Percentiles rank a stretch among this genome's conserved stretches.
Conservation (phyloP, 53 echinoderm and acorn worm genomes). For the Patiria pectinifera region DNA sequence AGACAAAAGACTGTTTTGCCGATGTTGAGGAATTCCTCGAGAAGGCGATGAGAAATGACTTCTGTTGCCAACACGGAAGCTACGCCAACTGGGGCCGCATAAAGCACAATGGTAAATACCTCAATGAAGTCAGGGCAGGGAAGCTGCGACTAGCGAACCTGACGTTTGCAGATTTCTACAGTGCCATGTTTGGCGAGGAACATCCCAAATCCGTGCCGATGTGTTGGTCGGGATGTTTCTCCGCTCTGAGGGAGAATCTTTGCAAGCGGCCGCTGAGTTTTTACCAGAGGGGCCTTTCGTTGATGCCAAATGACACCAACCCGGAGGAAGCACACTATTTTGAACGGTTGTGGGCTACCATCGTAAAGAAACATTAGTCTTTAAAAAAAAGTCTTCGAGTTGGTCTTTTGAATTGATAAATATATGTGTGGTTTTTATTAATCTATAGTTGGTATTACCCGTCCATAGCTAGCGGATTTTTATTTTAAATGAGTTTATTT, state of each 20-base stretch:
- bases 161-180: background rate
- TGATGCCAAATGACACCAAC: slow-evolving; percentile 7
- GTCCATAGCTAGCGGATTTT: no score
- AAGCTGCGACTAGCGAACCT: background rate
- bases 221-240: slow-evolving; percentile 40
- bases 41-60: background rate
- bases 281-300: slow-evolving; percentile 24
- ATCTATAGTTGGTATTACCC: no score
- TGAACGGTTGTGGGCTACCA: slow-evolving; percentile 29
- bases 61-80: background rate
- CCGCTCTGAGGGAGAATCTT: slow-evolving; percentile 16
- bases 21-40: slow-evolving; percentile 1
- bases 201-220: background rate
- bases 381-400: background rate
- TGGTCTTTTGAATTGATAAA: background rate
- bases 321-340: slow-evolving; percentile 57
- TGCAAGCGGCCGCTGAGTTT: slow-evolving; percentile 17
- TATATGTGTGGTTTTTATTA: no score
- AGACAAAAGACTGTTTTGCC: background rate
- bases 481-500: no score
- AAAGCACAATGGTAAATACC: background rate
- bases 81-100: slow-evolving; percentile 34
- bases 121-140: background rate
- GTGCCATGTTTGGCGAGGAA: slow-evolving; percentile 5
- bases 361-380: background rate